A percentile compares a stretch with the other conserved stretches of the same genome.
Evolutionary conservation across 1,140 invertebrate genomes (phyloP).

Genomic region (Nebria ingens): DNA sequence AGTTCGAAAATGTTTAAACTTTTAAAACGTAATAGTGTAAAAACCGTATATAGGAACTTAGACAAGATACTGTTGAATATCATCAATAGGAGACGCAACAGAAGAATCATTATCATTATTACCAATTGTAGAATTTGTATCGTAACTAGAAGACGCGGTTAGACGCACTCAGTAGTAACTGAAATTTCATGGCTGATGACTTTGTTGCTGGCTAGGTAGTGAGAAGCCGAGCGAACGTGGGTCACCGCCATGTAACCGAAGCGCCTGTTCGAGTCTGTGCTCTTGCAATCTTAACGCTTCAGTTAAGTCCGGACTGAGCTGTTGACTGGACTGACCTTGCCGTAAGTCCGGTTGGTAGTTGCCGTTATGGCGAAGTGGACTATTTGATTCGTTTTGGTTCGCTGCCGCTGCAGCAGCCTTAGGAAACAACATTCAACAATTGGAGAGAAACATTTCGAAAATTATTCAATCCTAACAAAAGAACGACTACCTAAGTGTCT

Average conservation of each 20-base stretch:
- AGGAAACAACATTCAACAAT: too few relatives aligned
- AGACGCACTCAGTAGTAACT: conserved; percentile 44
- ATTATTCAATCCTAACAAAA: too few relatives aligned
- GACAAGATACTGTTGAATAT: neutral
- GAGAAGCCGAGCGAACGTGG: conserved; percentile 53
- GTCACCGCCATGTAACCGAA: conserved; percentile 63
- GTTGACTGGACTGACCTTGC: conserved; percentile 37
- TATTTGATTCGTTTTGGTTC: conserved; percentile 29
- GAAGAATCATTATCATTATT: neutral
- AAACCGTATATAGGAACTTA: conserved; percentile 11
- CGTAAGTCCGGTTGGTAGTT: conserved; percentile 29
- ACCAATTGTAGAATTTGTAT: neutral
- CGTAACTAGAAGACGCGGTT: conserved; percentile 13
- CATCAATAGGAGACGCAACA: neutral
- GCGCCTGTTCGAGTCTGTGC: conserved; percentile 67
- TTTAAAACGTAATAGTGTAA: neutral
- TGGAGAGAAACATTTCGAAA: too few relatives aligned
- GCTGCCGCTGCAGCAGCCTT: conserved; percentile 40
- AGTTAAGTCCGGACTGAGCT: conserved; percentile 46
- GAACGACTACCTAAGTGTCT: too few relatives aligned
- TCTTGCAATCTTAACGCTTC: conserved; percentile 69
- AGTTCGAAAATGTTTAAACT: neutral
- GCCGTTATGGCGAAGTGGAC: conserved; percentile 32
- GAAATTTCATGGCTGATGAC: conserved; percentile 52
- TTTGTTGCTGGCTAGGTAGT: conserved; percentile 42